Evolutionary conservation across 2,113 vertebrate genomes (phyloP).

Genomic region (Camarhynchus parvulus): DNA sequence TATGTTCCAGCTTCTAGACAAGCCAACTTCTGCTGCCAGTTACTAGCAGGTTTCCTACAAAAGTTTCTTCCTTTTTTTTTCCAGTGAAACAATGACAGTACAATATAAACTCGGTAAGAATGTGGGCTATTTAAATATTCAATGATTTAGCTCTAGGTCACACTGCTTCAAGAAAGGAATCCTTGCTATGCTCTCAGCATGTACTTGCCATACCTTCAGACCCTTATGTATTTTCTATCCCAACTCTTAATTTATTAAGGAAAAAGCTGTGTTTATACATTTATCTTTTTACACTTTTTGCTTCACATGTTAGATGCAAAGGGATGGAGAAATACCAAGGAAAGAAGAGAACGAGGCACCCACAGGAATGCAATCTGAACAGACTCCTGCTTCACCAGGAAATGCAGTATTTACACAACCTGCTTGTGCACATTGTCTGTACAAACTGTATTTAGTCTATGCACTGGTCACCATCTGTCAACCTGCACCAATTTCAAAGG

Average conservation of each 20-base stretch:
- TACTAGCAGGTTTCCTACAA: not conserved
- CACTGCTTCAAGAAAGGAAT: not conserved
- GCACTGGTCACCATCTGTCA: not conserved
- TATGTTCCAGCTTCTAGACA: not conserved
- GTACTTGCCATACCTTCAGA: not conserved
- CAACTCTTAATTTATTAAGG: not conserved
- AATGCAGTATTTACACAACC: not conserved
- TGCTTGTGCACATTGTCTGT: not conserved
- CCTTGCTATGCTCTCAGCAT: not conserved
- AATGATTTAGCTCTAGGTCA: not conserved
- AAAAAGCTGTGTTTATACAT: not conserved
- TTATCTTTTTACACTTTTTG: not conserved
- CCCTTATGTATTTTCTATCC: not conserved
- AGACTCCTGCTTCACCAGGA: not conserved
- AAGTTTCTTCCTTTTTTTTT: not conserved
- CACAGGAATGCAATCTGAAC: not conserved
- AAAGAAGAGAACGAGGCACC: not conserved
- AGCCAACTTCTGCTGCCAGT: not conserved
- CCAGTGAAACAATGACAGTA: not conserved
- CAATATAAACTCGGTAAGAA: not conserved
- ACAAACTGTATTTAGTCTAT: not conserved
- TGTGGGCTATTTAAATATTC: not conserved
- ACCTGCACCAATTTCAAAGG: not conserved
- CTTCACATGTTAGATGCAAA: not conserved
- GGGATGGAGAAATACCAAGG: not conserved